A percentile compares a stretch with the other conserved stretches of the same genome.
Conservation (phyloP, 2,888 invertebrate genomes). For the Osmoderma eremita region DNA sequence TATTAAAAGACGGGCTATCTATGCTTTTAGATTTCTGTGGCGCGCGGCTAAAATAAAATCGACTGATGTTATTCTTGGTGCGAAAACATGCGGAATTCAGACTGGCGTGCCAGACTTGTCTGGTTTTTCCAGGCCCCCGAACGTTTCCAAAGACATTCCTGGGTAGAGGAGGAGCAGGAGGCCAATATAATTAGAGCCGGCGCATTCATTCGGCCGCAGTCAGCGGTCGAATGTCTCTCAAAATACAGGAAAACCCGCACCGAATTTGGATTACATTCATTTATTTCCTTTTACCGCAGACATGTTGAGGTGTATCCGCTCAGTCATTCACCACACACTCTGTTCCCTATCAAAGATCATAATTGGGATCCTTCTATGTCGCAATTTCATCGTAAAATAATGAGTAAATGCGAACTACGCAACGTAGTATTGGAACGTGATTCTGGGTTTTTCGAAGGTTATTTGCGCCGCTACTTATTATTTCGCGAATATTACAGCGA, state of each 20-base stretch:
- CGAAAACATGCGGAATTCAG: slow-evolving; percentile 61
- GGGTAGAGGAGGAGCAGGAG: slow-evolving; percentile 22
- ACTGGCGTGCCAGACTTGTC: slow-evolving; percentile 58
- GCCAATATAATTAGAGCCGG: slow-evolving; percentile 28
- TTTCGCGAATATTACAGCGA: not conserved
- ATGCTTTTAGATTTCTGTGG: slow-evolving; percentile 33
- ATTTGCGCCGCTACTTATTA: slow-evolving; percentile 16
- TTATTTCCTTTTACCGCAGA: not conserved
- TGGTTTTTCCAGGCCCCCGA: slow-evolving; percentile 58
- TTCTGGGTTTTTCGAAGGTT: slow-evolving; percentile 32
- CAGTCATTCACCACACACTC: not conserved
- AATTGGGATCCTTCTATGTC: not conserved
- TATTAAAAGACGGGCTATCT: slow-evolving; percentile 33
- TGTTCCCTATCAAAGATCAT: not conserved
- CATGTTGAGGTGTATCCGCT: not conserved
- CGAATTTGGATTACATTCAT: slow-evolving; percentile 3
- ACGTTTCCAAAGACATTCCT: slow-evolving; percentile 41
- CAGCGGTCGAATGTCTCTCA: not conserved
- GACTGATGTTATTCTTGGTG: slow-evolving; percentile 39
- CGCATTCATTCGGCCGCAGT: slow-evolving; percentile 15
- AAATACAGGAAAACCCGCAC: slow-evolving; percentile 21
- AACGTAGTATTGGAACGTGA: not conserved
- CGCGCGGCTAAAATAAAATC: slow-evolving; percentile 37
- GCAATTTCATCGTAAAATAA: slow-evolving; percentile 24
- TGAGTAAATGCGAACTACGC: not conserved